Conservation (phyloP, 2,797 vertebrate species). For the Channa striata region DNA sequence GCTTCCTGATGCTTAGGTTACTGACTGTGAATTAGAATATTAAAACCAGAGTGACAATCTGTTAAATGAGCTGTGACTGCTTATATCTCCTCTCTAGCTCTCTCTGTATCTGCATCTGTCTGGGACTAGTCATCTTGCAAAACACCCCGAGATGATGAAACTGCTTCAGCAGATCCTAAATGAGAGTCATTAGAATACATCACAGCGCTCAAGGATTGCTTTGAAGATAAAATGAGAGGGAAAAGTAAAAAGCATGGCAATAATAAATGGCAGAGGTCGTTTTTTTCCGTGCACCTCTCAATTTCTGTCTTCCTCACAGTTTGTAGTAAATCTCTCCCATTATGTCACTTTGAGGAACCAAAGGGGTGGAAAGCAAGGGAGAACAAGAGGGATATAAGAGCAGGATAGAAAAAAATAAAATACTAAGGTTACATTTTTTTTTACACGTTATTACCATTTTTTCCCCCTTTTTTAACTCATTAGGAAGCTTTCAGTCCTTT, state of each 20-base stretch:
- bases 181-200: slow-evolving; percentile 53
- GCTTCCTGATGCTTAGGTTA: slow-evolving; percentile 16
- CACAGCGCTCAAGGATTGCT: slow-evolving; percentile 41
- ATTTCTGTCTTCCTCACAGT: slow-evolving; percentile 33
- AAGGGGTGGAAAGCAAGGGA: slow-evolving; percentile 6
- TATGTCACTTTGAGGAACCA: slow-evolving; percentile 32
- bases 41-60: slow-evolving; percentile 33
- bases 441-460: slow-evolving; percentile 16
- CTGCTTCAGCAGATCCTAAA: slow-evolving; percentile 38
- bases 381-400: slow-evolving; percentile 41
- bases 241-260: slow-evolving; percentile 28
- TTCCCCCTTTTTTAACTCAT: slow-evolving; percentile 24
- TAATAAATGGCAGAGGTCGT: slow-evolving; percentile 46
- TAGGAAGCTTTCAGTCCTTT: slow-evolving; percentile 15
- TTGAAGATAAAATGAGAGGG: slow-evolving; percentile 59
- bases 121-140: slow-evolving; percentile 27
- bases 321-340: slow-evolving; percentile 39
- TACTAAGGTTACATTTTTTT: slow-evolving; percentile 2
- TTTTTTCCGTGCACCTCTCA: slow-evolving; percentile 37
- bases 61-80: slow-evolving; percentile 38
- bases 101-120: slow-evolving; percentile 34
- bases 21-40: slow-evolving; percentile 25
- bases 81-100: slow-evolving; percentile 25
- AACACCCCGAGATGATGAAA: slow-evolving; percentile 43
- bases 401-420: neutral